Percentiles rank a stretch among this genome's conserved stretches.
Conservation (phyloP, 2,888 invertebrate species). For the Aphidoletes aphidimyza region DNA sequence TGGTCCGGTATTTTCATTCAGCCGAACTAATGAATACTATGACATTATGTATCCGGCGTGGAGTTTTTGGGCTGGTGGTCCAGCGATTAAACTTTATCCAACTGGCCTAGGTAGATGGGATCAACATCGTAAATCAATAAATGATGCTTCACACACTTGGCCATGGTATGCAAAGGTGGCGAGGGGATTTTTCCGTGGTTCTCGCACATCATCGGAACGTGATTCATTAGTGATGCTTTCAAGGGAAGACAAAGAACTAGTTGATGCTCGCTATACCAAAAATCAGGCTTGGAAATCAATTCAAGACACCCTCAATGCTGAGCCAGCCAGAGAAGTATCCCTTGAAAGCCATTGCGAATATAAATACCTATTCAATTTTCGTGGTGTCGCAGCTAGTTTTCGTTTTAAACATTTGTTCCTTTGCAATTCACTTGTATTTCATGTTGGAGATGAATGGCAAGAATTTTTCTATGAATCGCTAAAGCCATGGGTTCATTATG, state of each 20-base stretch:
- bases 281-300: slow-evolving; percentile 99
- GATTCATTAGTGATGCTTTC: slow-evolving; percentile 89
- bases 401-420: slow-evolving; percentile 95
- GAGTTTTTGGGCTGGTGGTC: slow-evolving; percentile 99
- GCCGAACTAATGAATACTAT: slow-evolving; percentile 82
- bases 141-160: slow-evolving; percentile 71
- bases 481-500: slow-evolving; percentile 95
- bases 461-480: slow-evolving; percentile 94
- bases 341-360: slow-evolving; percentile 93
- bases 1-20: slow-evolving; percentile 94
- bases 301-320: slow-evolving; percentile 86
- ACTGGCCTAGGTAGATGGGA: slow-evolving; percentile 96
- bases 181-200: slow-evolving; percentile 90
- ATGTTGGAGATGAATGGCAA: slow-evolving; percentile 92
- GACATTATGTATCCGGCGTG: slow-evolving; percentile 97
- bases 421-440: slow-evolving; percentile 92
- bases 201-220: slow-evolving; percentile 90
- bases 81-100: slow-evolving; percentile 93
- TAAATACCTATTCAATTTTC: slow-evolving; percentile 94
- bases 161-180: slow-evolving; percentile 81
- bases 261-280: slow-evolving; percentile 95
- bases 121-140: slow-evolving; percentile 77
- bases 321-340: slow-evolving; percentile 86
- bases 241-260: slow-evolving; percentile 77
- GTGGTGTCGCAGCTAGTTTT: slow-evolving; percentile 97